A percentile compares a stretch with the other conserved stretches of the same genome.
phyloP scores from a whole-genome alignment of 2,888 invertebrate species.

The Andricus quercusramuli region DNA sequence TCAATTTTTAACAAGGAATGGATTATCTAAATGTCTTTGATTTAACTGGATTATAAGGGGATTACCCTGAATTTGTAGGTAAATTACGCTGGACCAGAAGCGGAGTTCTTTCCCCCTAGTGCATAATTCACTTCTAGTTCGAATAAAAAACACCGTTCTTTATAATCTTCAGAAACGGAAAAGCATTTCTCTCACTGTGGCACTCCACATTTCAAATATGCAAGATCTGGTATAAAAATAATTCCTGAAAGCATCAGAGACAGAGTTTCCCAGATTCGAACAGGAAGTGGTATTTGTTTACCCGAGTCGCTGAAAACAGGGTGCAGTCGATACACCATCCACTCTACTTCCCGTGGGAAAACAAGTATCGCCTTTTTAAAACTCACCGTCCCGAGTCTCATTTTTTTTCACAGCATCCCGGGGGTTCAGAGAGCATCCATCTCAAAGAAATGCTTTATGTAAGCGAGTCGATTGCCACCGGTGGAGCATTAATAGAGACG shows the following conservation, averaged over 20 bases:
- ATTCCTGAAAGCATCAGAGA: slow-evolving; percentile 11
- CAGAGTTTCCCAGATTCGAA: slow-evolving; percentile 5
- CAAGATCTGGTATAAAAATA: slow-evolving; percentile 18
- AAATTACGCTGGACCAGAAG: too few relatives aligned
- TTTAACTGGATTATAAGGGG: too few relatives aligned
- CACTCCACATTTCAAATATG: neutral
- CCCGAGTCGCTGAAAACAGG: slow-evolving; percentile 7
- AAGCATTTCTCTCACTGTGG: neutral
- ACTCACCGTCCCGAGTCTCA: neutral
- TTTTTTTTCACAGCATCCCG: neutral
- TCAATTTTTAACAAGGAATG: too few relatives aligned
- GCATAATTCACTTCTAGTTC: too few relatives aligned
- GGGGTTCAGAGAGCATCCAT: neutral
- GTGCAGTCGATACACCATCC: slow-evolving; percentile 16
- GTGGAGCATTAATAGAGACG: neutral
- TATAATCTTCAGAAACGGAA: neutral
- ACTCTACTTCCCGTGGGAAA: slow-evolving; percentile 27
- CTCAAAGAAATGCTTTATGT: neutral
- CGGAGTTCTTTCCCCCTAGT: too few relatives aligned
- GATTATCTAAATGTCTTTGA: too few relatives aligned
- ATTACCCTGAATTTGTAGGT: too few relatives aligned
- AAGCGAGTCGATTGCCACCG: neutral
- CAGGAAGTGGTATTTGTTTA: slow-evolving; percentile 37
- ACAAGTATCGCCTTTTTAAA: slow-evolving; percentile 29
- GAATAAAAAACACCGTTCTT: too few relatives aligned